These are phyloP conservation scores for Cottus gobio DNA, from an alignment of 2,113 vertebrate species.

Conservation along the genomic window DNA sequence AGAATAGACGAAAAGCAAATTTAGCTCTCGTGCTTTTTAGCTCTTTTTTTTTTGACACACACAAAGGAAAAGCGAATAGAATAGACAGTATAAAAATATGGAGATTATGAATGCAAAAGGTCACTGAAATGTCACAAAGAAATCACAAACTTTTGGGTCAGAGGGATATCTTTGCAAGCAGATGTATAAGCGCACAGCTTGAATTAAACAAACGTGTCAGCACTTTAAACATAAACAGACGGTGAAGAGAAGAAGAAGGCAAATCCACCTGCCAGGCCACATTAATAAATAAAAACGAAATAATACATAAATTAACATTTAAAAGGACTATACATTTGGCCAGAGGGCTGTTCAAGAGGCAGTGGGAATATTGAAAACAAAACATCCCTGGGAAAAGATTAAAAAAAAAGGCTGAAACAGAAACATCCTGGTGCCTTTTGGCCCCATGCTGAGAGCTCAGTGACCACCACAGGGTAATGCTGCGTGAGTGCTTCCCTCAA, in stretches of 20 bases:
- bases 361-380: background rate
- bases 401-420: background rate
- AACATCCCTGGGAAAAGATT: background rate
- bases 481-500: constrained; percentile 36
- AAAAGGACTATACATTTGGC: background rate
- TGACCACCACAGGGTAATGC: constrained; percentile 34
- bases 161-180: constrained; percentile 1
- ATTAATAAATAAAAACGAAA: background rate
- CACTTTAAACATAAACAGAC: constrained; percentile 25
- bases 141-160: constrained; percentile 14
- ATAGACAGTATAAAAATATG: constrained; percentile 1
- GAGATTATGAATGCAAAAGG: constrained; percentile 38
- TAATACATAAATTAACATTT: background rate
- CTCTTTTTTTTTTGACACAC: constrained; percentile 18
- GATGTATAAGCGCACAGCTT: constrained; percentile 3
- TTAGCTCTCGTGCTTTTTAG: constrained; percentile 17
- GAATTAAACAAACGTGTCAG: constrained; percentile 27
- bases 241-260: constrained; percentile 12
- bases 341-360: background rate
- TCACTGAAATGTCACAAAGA: constrained; percentile 44
- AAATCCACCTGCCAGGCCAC: constrained; percentile 3
- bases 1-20: constrained; percentile 43
- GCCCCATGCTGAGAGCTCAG: constrained; percentile 39
- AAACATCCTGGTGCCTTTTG: constrained; percentile 17
- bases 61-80: constrained; percentile 26